Base-by-base conservation (phyloP, 2,113 vertebrate species). In the Furnarius figulus region DNA sequence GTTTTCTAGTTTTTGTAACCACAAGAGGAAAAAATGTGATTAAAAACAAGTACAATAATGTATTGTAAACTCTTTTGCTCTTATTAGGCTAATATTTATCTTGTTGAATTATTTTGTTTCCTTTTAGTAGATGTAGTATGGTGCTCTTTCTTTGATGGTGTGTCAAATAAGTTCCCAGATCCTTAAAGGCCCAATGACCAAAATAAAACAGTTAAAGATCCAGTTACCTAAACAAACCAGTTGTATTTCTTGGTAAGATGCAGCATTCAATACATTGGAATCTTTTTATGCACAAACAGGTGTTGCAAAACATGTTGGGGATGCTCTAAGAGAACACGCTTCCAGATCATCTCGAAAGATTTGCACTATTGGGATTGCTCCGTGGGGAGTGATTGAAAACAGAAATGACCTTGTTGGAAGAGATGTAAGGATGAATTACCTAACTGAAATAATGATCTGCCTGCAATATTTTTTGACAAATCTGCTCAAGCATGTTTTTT, bases 311-410 rank as follows among this genome's bases (percentile, higher is more conserved):
- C 99, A 99, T 96, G 99, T 99, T 84, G 99, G 99, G 46, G 99
- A 99, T 91, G 99, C 99, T 88, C 98, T 99, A 76, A 99, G 99
- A 98, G 99, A 99, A 97, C 99, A 99, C 74, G 98, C 98, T 86
- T 99, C 99, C 95, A 98, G 98, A 97, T 99, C 99, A 86, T 99
- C 99, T 92, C 98, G 99, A 97, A 99, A 99, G 98, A 99, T 99
- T 98, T 99, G 99, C 98, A 99, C 99, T 96, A 99, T 99, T 65
- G 99, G 99, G 77, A 99, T 99, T 78, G 99, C 99, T 86, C 99
- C 99, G 0, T 99, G 99, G 99, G 99, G 99, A 96, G 99, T 99
- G 84, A 99, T 99, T 96, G 99, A 99, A 97, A 99, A 99, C 98
- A 98, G 99, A 96, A 99, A 99, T 30, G 99, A 99, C 97, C 99